Base-by-base conservation (phyloP, 2,888 invertebrate genomes). In the Camptogramma bilineatum region DNA sequence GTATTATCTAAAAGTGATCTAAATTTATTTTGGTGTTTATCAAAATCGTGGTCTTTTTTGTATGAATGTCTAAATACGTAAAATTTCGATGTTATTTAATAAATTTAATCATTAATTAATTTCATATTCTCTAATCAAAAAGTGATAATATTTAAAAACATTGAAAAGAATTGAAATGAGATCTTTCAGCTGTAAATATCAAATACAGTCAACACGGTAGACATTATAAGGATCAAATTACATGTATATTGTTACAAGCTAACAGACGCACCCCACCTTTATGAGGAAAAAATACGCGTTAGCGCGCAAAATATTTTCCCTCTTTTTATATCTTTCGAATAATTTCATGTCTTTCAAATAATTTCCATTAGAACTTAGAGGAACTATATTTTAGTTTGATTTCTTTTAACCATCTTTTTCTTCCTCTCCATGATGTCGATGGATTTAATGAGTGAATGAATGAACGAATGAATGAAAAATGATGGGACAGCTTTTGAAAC, bases 1-100 rank as follows among this genome's bases (percentile, higher is more conserved):
- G 56, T 42, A 58, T 59, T 46, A 17, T 52, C 34, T 56, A 52
- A 56, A 57, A 7, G 16, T 42, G 28, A 8, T 58, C 57, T 17
- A 61, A 61, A 57, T 54, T 44, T 10, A 34, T 44, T 21, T 56
- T 39, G 52, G 52, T 56, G 48, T 53, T 55, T 56, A 56, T 44
- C 44, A 62, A 65, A 57, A 56, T 34, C 3, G 28, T 64, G 64
- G 51, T 64, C 34, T 18, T 48, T 52, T 50, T 34, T 55, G 54
- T 54, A 24, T 13, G 56, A 17, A 24, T 50, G 42, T 44, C 52
- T 58, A 63, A 53, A 50, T 34, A 34, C 16, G 16, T 39, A 47
- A 48, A 31, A 44, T 62, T 55, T 54, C 52, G 52, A 42, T 57
- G 52, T 28, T 39, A 19, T 24, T 42, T 52, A 10, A 13, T 16